Conservation (phyloP, 2,888 invertebrate species). For the Caenorhabditis imperialis region DNA sequence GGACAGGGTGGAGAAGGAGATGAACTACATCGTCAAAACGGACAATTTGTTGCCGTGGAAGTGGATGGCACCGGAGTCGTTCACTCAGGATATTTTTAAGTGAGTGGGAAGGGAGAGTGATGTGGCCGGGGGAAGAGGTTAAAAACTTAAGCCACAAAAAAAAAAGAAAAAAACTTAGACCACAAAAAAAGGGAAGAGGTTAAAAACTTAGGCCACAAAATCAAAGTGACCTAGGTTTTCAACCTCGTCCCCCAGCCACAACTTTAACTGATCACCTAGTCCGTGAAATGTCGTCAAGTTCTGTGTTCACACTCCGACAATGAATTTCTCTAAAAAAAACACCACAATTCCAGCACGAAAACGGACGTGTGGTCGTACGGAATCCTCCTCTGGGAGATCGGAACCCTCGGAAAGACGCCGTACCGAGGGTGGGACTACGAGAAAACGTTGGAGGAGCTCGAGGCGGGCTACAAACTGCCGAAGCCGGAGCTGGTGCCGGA, state of each 20-base stretch:
- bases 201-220: too few relatives aligned
- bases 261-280: too few relatives aligned
- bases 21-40: constrained; percentile 25
- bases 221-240: too few relatives aligned
- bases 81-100: constrained; percentile 33
- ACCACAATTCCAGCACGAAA: constrained; percentile 35
- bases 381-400: constrained; percentile 55
- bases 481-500: constrained; percentile 41
- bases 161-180: too few relatives aligned
- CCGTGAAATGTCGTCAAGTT: too few relatives aligned
- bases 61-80: constrained; percentile 51
- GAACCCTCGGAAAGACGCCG: constrained; percentile 42
- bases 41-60: constrained; percentile 37
- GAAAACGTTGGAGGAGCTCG: constrained; percentile 29
- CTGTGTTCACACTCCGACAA: too few relatives aligned
- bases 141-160: too few relatives aligned
- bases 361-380: constrained; percentile 57
- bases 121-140: too few relatives aligned
- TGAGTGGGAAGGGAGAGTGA: too few relatives aligned
- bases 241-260: too few relatives aligned
- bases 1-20: constrained; percentile 1
- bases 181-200: too few relatives aligned
- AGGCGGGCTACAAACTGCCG: constrained; percentile 18
- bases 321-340: background rate
- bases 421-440: constrained; percentile 43